Evolutionary conservation across 2,888 invertebrate genomes (phyloP).

Genomic region (Cryptus armator): DNA sequence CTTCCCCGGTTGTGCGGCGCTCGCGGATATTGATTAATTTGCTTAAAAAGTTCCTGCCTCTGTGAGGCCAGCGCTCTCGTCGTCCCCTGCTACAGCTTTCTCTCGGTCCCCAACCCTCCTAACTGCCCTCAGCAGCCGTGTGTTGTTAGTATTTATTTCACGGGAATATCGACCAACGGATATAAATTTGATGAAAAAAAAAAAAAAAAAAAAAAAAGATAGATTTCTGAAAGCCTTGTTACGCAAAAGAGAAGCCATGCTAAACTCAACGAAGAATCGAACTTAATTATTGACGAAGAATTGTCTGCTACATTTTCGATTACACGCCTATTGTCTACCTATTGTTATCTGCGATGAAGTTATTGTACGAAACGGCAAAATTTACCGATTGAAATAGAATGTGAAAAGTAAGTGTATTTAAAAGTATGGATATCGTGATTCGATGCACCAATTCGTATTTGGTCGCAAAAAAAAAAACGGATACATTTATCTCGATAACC

Average conservation of each 20-base stretch:
- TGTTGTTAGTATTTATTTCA: conserved; percentile 69
- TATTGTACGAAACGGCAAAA: no score
- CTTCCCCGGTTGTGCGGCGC: conserved; percentile 73
- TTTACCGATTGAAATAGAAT: no score
- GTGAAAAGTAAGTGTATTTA: no score
- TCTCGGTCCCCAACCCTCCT: conserved; percentile 54
- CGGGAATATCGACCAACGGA: conserved; percentile 65
- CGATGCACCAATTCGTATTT: no score
- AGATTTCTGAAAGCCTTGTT: conserved; percentile 35
- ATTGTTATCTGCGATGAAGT: no score
- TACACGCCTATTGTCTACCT: no score
- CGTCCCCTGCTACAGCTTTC: conserved; percentile 51
- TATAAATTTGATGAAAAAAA: conserved; percentile 52
- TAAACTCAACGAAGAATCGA: conserved; percentile 42
- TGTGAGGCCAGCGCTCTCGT: conserved; percentile 68
- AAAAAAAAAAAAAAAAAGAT: conserved; percentile 51
- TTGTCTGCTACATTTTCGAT: background rate
- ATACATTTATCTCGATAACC: no score
- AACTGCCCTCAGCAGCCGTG: conserved; percentile 66
- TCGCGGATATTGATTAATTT: conserved; percentile 82
- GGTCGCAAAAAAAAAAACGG: no score
- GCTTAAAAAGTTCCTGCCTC: conserved; percentile 80
- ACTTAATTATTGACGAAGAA: background rate
- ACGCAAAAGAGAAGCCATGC: conserved; percentile 32
- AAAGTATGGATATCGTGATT: no score